These are phyloP conservation scores for Trogon melanurus DNA, from an alignment of 2,113 vertebrate genomes.

Conservation along the genomic window DNA sequence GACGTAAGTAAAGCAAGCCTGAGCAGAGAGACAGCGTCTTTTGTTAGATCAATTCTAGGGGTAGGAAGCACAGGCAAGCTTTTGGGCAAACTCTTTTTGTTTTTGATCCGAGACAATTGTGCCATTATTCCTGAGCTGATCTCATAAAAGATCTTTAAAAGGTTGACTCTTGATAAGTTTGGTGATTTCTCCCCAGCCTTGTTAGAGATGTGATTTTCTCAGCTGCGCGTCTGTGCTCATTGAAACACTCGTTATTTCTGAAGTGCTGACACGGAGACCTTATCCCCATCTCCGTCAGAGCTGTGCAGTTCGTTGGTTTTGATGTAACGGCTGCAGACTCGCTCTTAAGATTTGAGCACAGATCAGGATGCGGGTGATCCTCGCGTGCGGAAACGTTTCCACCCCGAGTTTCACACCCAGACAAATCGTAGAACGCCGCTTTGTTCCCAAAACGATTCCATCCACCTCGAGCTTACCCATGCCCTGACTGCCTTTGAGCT, in stretches of 20 bases:
- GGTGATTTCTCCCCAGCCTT: background rate
- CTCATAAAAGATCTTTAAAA: background rate
- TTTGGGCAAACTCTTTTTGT: background rate
- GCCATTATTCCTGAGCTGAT: background rate
- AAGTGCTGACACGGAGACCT: background rate
- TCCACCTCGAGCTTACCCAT: background rate
- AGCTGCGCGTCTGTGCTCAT: background rate
- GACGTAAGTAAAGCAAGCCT: background rate
- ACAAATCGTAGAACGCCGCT: background rate
- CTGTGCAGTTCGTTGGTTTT: background rate
- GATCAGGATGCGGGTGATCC: background rate
- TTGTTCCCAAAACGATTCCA: background rate
- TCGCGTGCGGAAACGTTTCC: background rate
- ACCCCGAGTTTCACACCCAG: background rate
- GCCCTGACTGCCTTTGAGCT: background rate
- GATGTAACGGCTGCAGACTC: background rate
- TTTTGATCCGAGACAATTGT: background rate
- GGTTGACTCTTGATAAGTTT: background rate
- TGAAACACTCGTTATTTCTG: background rate
- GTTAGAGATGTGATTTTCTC: background rate
- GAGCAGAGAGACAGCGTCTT: background rate
- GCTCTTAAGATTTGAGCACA: background rate
- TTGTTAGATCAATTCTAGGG: background rate
- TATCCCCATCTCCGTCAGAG: accelerated
- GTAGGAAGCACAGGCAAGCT: background rate